These are phyloP conservation scores for Petrolisthes manimaculis DNA, from an alignment of 2,888 invertebrate species.

Conservation along the genomic window DNA sequence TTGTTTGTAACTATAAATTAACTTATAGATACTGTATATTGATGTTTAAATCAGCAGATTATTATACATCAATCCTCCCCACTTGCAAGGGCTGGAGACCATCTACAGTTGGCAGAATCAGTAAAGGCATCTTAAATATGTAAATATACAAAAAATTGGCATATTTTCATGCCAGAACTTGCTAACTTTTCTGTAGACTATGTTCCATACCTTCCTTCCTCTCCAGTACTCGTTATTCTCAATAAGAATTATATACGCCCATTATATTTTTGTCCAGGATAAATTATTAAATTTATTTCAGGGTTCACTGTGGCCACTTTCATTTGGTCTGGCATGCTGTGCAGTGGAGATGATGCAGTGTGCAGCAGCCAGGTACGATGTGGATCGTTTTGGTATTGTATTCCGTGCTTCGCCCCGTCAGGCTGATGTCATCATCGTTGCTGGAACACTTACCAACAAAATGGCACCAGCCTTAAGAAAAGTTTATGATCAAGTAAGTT, in stretches of 20 bases:
- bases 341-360: constrained; percentile 99
- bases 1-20: no score
- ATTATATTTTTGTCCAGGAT: constrained; percentile 49
- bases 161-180: neutral
- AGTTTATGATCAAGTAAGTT: constrained; percentile 85
- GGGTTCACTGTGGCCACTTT: constrained; percentile 97
- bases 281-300: constrained; percentile 67
- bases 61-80: no score
- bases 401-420: constrained; percentile 97
- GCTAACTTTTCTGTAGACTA: neutral
- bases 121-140: no score
- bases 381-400: constrained; percentile 98
- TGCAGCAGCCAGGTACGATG: constrained; percentile 98
- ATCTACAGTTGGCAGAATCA: no score
- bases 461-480: constrained; percentile 98
- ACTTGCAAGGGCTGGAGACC: no score
- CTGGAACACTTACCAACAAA: constrained; percentile 98
- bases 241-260: no score
- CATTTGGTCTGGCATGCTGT: constrained; percentile 98
- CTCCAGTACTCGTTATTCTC: constrained; percentile 10
- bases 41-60: no score
- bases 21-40: no score
- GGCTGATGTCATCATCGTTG: constrained; percentile 97
- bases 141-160: no score
- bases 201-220: neutral